Evolutionary conservation across 2,888 invertebrate species (phyloP).

Genomic region (Apodemia mormo): DNA sequence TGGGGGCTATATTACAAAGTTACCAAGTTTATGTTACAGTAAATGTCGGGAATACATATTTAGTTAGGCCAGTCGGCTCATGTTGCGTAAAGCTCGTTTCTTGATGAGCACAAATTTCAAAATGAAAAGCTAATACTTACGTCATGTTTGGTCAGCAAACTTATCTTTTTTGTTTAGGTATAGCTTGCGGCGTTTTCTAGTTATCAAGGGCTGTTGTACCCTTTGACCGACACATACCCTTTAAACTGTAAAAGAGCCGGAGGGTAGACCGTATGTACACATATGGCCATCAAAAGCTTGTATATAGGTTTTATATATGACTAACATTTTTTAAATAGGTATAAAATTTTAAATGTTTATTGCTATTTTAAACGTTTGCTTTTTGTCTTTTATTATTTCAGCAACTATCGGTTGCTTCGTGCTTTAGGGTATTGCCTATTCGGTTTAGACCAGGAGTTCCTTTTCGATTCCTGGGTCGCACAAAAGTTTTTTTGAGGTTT

Average conservation of each 20-base stretch:
- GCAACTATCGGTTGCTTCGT: too few relatives aligned
- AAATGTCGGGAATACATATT: not conserved
- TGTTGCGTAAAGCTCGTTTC: too few relatives aligned
- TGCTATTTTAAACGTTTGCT: not conserved
- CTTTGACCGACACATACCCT: conserved; percentile 9
- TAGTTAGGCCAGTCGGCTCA: not conserved
- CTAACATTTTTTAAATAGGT: not conserved
- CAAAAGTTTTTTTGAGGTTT: not conserved
- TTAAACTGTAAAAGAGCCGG: not conserved
- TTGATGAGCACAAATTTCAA: not conserved
- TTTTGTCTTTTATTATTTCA: too few relatives aligned
- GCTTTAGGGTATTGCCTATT: too few relatives aligned
- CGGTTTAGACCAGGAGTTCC: too few relatives aligned
- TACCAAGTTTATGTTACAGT: too few relatives aligned
- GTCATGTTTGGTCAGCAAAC: not conserved
- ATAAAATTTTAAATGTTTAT: not conserved
- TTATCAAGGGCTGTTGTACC: not conserved
- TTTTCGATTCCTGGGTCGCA: too few relatives aligned
- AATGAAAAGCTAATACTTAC: not conserved
- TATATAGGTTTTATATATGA: not conserved
- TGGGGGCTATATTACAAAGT: too few relatives aligned
- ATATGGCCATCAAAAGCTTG: not conserved
- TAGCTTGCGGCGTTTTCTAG: not conserved
- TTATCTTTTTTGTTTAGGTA: not conserved
- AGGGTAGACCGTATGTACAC: not conserved